Evolutionary conservation across 1,140 invertebrate species (phyloP).

Genomic region (Sinella curviseta): DNA sequence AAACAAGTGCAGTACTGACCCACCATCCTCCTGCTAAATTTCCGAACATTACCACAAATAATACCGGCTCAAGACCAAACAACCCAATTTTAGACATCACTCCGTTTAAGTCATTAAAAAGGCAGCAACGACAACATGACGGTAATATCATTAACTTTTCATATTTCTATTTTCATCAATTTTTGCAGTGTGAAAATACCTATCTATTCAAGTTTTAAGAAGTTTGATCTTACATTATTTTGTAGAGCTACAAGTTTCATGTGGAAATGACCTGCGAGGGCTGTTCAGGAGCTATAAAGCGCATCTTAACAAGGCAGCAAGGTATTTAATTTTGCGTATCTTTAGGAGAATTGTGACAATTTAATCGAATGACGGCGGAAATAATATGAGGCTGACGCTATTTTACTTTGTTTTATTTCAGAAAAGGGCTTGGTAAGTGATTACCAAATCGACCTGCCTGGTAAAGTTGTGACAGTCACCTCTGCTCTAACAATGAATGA

Average conservation of each 20-base stretch:
- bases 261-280: constrained; percentile 90
- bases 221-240: constrained; percentile 48
- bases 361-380: constrained; percentile 29
- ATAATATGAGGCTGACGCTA: neutral
- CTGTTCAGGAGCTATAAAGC: constrained; percentile 77
- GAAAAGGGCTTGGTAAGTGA: constrained; percentile 52
- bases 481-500: constrained; percentile 53
- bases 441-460: constrained; percentile 53
- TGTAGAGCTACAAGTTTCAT: constrained; percentile 74
- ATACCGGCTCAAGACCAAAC: no score
- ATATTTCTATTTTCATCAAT: neutral
- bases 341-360: constrained; percentile 32
- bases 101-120: no score
- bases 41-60: no score
- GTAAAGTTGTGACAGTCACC: constrained; percentile 54
- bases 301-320: constrained; percentile 73
- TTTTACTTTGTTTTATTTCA: constrained; percentile 29
- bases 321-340: constrained; percentile 45
- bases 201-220: no score
- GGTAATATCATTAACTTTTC: no score
- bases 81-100: no score
- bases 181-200: no score
- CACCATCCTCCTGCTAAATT: no score
- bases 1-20: no score
- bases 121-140: no score